Evolutionary conservation across 2,113 vertebrate genomes (phyloP).

Genomic region (Clarias gariepinus): DNA sequence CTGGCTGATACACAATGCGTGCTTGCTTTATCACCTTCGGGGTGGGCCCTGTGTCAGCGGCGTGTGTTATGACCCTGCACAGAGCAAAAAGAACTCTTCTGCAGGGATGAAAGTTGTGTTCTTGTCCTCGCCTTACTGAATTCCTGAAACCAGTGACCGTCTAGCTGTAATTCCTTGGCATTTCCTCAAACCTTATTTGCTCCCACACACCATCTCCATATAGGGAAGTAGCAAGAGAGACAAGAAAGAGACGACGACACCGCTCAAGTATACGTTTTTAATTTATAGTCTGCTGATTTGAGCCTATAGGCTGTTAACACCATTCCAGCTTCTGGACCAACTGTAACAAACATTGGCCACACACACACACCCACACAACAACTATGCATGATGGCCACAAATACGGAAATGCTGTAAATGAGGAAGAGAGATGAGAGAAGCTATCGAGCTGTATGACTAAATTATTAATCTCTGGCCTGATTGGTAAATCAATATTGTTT

Average conservation of each 20-base stretch:
- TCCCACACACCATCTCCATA: slow-evolving; percentile 62
- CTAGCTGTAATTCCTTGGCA: slow-evolving; percentile 54
- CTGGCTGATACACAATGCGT: not conserved
- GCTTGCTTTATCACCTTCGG: not conserved
- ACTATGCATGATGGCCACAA: not conserved
- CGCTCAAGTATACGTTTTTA: not conserved
- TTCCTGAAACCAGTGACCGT: slow-evolving; percentile 42
- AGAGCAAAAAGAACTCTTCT: not conserved
- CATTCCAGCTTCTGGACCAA: not conserved
- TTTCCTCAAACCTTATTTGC: slow-evolving; percentile 59
- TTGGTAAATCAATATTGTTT: too few species aligned
- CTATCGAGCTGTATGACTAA: too few species aligned
- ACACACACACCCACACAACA: not conserved
- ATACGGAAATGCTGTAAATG: too few species aligned
- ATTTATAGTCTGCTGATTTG: not conserved
- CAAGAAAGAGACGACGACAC: not conserved
- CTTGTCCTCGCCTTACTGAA: slow-evolving; percentile 29
- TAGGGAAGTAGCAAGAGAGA: slow-evolving; percentile 62
- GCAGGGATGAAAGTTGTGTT: not conserved
- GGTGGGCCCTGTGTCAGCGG: not conserved
- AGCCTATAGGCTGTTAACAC: not conserved
- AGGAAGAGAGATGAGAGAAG: too few species aligned
- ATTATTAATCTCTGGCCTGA: too few species aligned
- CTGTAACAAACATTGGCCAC: too few species aligned
- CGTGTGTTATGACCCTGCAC: not conserved